Percentiles rank a stretch among this genome's conserved stretches.
phyloP scores from a whole-genome alignment of 2,888 invertebrate species.

The Cheilosia urbana region DNA sequence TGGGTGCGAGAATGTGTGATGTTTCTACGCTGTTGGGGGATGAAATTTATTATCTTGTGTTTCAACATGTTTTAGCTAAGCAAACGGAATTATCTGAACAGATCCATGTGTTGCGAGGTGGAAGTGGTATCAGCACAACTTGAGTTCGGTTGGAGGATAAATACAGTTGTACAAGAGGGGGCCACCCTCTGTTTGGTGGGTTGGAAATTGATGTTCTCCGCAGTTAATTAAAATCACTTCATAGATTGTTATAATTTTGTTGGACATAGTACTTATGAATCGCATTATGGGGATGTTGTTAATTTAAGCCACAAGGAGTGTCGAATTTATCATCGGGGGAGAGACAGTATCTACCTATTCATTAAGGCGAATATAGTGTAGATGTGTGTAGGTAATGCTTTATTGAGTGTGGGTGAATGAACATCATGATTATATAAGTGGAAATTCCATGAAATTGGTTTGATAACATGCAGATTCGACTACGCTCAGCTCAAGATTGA shows the following conservation, averaged over 20 bases:
- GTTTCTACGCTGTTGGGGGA: slow-evolving; percentile 1
- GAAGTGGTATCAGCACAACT: slow-evolving; percentile 29
- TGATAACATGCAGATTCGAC: too few species aligned
- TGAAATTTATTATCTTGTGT: slow-evolving; percentile 72
- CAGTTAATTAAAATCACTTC: slow-evolving; percentile 75
- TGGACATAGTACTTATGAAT: slow-evolving; percentile 33
- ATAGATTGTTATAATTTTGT: slow-evolving; percentile 71
- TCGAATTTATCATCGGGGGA: background rate
- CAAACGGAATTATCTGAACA: slow-evolving; percentile 75
- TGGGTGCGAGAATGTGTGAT: background rate
- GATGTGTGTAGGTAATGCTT: background rate
- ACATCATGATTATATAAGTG: too few species aligned
- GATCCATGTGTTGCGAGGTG: slow-evolving; percentile 67
- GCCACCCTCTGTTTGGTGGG: slow-evolving; percentile 44
- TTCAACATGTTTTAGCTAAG: slow-evolving; percentile 75
- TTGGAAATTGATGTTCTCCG: slow-evolving; percentile 70
- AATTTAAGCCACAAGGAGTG: slow-evolving; percentile 24
- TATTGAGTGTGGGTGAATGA: background rate
- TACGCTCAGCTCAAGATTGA: too few species aligned
- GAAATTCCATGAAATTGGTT: too few species aligned
- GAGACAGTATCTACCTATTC: too few species aligned
- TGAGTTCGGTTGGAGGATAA: slow-evolving; percentile 44
- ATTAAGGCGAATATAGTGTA: too few species aligned
- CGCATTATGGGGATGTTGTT: slow-evolving; percentile 26
- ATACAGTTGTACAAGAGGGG: slow-evolving; percentile 68